Base-by-base conservation (phyloP, 2,797 vertebrate species). In the Phrynocephalus forsythii region DNA sequence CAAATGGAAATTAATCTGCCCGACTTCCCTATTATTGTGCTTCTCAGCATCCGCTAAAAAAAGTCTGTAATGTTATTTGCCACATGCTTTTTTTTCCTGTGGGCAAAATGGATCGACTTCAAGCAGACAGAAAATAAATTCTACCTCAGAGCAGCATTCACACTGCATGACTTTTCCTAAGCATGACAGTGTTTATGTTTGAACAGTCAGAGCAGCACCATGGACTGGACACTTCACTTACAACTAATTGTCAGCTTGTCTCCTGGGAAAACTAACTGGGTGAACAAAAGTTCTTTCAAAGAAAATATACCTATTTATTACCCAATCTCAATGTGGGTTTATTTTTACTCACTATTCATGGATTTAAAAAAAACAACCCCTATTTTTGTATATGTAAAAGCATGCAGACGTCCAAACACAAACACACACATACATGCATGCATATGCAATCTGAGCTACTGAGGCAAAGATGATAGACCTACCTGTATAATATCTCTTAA, bases 81-180 rank as follows among this genome's bases (percentile, higher is more conserved):
- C 71, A 68, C 87, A 44, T 16, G 3, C 1, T 44, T 3, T 44
- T 3, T 90, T 88, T 92, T 73, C 69, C 69, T 56, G 44, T 11
- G 16, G 83, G 38, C 60, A 85, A 63, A 63, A 76, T 73, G 10
- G 76, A 91, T 91, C 30, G 16, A 82, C 18, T 78, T 84, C 83
- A 83, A 90, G 66, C 72, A 90, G 86, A 52, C 73, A 20, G 22
- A 82, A 9, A 86, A 89, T 75, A 83, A 90, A 89, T 87, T 71
- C 75, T 85, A 77, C 78, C 73, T 84, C 44, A 72, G 22, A 69
- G 1, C 82, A n/a, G n/a, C 48, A 86, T 6, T 26, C 66, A 15
- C 6, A 71, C n/a, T 89, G 33, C 77, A 18, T 24, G 88, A 69
- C 72, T 15, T 0, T 88, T 83, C 85, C 82, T 69, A 13, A n/a